Evolutionary conservation across 2,797 vertebrate species (phyloP).

Genomic region (Luscinia megarhynchos): DNA sequence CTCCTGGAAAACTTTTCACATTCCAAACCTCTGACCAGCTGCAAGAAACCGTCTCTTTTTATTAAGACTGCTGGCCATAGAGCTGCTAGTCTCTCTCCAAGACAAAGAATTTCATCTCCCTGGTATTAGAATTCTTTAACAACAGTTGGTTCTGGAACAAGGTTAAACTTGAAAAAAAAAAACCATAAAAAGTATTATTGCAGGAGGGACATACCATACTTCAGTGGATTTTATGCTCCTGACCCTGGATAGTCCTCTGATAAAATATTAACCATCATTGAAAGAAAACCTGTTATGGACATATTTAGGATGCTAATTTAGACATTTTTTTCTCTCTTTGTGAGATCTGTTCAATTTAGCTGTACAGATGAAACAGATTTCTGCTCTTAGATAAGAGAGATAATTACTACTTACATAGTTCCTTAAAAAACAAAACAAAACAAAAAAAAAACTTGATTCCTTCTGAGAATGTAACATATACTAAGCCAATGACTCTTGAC

Average conservation of each 20-base stretch:
- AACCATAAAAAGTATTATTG: background rate
- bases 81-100: constrained; percentile 8
- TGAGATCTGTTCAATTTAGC: background rate
- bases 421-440: background rate
- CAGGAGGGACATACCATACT: background rate
- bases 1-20: constrained; percentile 30
- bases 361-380: background rate
- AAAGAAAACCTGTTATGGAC: background rate
- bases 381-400: background rate
- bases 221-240: background rate
- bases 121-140: background rate
- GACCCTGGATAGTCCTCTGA: background rate
- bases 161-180: background rate
- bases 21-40: constrained; percentile 54
- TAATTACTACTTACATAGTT: background rate
- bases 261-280: background rate
- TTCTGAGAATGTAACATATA: background rate
- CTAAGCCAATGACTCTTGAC: background rate
- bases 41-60: constrained; percentile 31
- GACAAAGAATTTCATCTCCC: constrained; percentile 2
- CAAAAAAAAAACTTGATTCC: background rate
- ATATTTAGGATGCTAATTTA: background rate
- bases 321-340: background rate
- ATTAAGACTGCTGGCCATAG: constrained; percentile 21
- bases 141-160: constrained; percentile 10